Conservation (phyloP, 2,888 invertebrate genomes). For the Physocephala rufipes region DNA sequence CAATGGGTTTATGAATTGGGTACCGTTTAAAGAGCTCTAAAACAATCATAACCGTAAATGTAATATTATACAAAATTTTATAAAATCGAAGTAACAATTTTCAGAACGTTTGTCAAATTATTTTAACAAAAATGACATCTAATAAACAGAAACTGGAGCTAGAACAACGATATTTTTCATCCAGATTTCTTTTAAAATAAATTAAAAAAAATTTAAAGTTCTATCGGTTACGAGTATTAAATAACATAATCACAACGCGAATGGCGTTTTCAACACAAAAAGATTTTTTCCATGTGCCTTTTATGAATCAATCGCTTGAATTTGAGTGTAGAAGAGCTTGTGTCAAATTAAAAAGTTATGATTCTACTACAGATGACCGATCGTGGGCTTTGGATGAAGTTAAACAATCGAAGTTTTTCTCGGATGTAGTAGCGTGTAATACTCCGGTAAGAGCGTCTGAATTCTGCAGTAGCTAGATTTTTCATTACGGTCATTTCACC, state of each 20-base stretch:
- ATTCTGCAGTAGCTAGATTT: no score
- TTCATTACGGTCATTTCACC: no score
- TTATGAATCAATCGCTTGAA: conserved; percentile 52
- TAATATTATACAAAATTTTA: no score
- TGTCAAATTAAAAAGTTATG: conserved; percentile 58
- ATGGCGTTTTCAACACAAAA: conserved; percentile 65
- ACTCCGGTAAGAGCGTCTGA: conserved; percentile 41
- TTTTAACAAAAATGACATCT: conserved; percentile 36
- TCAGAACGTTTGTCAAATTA: conserved; percentile 40
- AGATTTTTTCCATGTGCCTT: conserved; percentile 59
- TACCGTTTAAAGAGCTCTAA: no score
- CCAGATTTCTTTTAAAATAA: conserved; percentile 33
- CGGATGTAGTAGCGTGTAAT: conserved; percentile 59
- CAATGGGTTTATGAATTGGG: no score
- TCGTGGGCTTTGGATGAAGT: conserved; percentile 58
- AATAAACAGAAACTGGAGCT: conserved; percentile 38
- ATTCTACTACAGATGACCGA: conserved; percentile 57
- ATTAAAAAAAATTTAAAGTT: conserved; percentile 46
- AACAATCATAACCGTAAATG: no score
- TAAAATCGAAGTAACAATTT: conserved; percentile 42
- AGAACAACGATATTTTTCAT: conserved; percentile 38
- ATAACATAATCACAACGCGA: conserved; percentile 45
- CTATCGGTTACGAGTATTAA: conserved; percentile 20
- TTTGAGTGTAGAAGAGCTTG: conserved; percentile 52
- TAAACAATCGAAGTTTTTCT: conserved; percentile 57